Conservation (phyloP, 1,140 invertebrate genomes). For the Drosophila ohnishii region DNA sequence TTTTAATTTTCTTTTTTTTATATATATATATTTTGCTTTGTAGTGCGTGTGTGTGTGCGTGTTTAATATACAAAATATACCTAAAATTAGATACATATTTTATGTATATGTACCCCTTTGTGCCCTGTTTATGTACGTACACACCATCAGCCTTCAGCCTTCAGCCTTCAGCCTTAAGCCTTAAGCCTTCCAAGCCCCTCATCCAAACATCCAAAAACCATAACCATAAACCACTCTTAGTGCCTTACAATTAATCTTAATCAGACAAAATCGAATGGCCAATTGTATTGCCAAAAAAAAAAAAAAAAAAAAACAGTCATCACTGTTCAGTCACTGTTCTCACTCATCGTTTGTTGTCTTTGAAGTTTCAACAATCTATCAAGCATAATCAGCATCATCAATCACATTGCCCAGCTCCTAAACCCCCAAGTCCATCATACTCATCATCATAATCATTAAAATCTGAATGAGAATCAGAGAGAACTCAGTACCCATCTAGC, state of each 20-base stretch:
- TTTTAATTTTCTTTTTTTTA: background rate
- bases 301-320: constrained; percentile 50
- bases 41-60: constrained; percentile 46
- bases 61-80: constrained; percentile 29
- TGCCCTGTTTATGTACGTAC: constrained; percentile 55
- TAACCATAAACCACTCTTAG: constrained; percentile 16
- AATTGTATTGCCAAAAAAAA: constrained; percentile 38
- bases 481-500: constrained; percentile 8
- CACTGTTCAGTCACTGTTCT: constrained; percentile 61
- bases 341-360: constrained; percentile 80
- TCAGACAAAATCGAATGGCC: constrained; percentile 37
- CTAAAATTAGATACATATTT: constrained; percentile 32
- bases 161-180: background rate
- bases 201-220: constrained; percentile 6
- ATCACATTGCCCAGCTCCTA: constrained; percentile 14
- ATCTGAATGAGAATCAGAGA: background rate
- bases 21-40: constrained; percentile 17
- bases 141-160: constrained; percentile 21
- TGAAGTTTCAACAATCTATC: constrained; percentile 77
- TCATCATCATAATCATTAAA: background rate
- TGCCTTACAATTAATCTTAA: constrained; percentile 37
- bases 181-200: constrained; percentile 9
- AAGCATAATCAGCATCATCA: constrained; percentile 27
- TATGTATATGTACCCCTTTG: constrained; percentile 45
- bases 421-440: background rate